A percentile compares a stretch with the other conserved stretches of the same genome.
phyloP scores from a whole-genome alignment of 1,140 invertebrate genomes.

The Lordiphosa stackelbergi region DNA sequence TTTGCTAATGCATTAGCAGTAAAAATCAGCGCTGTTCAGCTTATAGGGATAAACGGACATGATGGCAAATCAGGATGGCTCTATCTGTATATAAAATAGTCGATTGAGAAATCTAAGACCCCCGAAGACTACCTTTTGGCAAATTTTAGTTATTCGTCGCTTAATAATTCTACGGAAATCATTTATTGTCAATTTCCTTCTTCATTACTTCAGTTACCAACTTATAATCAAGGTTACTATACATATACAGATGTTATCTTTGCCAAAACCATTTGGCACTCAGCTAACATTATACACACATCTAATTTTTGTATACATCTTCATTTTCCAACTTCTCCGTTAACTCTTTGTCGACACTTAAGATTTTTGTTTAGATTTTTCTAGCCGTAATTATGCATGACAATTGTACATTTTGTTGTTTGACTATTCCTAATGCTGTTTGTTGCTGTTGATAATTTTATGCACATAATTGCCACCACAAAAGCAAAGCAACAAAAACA shows the following conservation, averaged over 20 bases:
- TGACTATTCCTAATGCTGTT: slow-evolving; percentile 24
- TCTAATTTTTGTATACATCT: slow-evolving; percentile 4
- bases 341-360: slow-evolving; percentile 43
- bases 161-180: not conserved
- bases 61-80: no score
- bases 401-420: slow-evolving; percentile 45
- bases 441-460: slow-evolving; percentile 56
- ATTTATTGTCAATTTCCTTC: no score
- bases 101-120: no score
- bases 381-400: slow-evolving; percentile 67
- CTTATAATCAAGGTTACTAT: not conserved
- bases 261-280: no score
- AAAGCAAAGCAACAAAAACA: slow-evolving; percentile 17
- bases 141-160: no score
- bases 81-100: no score
- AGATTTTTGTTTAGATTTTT: slow-evolving; percentile 45
- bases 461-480: slow-evolving; percentile 61
- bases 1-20: no score
- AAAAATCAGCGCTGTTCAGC: no score
- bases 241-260: not conserved
- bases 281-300: slow-evolving; percentile 3
- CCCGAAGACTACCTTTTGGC: no score
- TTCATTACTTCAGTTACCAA: not conserved
- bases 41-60: no score
- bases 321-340: slow-evolving; percentile 27